These are phyloP conservation scores for Poeciliopsis gracilis DNA, from an alignment of 2,797 vertebrate genomes.

Conservation along the genomic window DNA sequence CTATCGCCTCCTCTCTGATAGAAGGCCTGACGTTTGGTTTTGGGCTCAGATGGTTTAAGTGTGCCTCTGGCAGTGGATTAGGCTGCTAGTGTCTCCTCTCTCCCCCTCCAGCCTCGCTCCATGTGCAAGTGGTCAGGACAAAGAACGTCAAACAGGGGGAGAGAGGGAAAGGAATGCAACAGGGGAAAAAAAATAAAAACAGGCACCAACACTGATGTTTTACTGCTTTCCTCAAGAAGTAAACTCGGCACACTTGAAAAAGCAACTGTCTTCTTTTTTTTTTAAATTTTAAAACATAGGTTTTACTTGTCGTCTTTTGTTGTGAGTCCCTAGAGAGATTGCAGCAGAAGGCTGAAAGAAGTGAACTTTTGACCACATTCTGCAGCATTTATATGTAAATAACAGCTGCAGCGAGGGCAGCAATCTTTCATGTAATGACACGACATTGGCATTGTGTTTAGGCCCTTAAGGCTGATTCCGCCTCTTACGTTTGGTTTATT, in stretches of 20 bases:
- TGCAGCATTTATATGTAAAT: slow-evolving; percentile 80
- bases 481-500: slow-evolving; percentile 12
- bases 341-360: slow-evolving; percentile 28
- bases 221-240: slow-evolving; percentile 67
- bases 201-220: slow-evolving; percentile 70
- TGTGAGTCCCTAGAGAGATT: slow-evolving; percentile 11
- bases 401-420: slow-evolving; percentile 61
- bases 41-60: slow-evolving; percentile 77
- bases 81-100: slow-evolving; percentile 75
- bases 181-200: neutral
- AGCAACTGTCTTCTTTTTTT: slow-evolving; percentile 28
- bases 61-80: slow-evolving; percentile 78
- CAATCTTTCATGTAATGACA: slow-evolving; percentile 73
- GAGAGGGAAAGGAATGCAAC: slow-evolving; percentile 66
- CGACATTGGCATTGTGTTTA: slow-evolving; percentile 67
- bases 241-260: slow-evolving; percentile 55
- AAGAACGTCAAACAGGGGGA: slow-evolving; percentile 77
- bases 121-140: slow-evolving; percentile 81
- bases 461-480: slow-evolving; percentile 43
- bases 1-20: slow-evolving; percentile 38
- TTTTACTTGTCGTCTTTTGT: slow-evolving; percentile 6
- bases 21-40: slow-evolving; percentile 69
- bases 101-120: slow-evolving; percentile 70
- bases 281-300: slow-evolving; percentile 42
- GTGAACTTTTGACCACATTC: slow-evolving; percentile 82